phyloP scores from a whole-genome alignment of 2,113 vertebrate species.

The Reinhardtius hippoglossoides region DNA sequence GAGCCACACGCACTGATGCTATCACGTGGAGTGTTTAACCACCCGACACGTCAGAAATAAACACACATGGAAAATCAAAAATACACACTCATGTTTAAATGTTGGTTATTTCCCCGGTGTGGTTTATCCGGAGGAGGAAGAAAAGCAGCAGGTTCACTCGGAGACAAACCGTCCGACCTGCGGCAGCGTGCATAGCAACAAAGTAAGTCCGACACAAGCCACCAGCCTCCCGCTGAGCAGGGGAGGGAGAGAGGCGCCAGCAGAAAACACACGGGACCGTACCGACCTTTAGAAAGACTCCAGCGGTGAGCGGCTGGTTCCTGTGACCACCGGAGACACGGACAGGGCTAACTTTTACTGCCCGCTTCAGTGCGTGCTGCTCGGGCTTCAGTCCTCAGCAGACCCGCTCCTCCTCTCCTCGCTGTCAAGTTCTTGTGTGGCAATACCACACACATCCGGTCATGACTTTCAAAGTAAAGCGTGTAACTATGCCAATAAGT shows the following conservation, averaged over 20 bases:
- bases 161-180: conserved; percentile 26
- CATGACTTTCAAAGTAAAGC: conserved; percentile 24
- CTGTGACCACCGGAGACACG: not conserved
- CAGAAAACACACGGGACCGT: not conserved
- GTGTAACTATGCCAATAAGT: too few relatives aligned
- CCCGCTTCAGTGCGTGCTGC: conserved; percentile 20
- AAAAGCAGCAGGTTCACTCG: conserved; percentile 60
- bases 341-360: conserved; percentile 19
- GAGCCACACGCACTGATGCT: not conserved
- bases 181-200: conserved; percentile 71
- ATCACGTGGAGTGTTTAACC: conserved; percentile 30
- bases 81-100: not conserved
- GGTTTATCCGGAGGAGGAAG: conserved; percentile 13
- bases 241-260: not conserved
- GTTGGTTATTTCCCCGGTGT: not conserved
- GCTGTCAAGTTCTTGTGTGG: not conserved
- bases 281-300: conserved; percentile 49
- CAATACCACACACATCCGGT: conserved; percentile 32
- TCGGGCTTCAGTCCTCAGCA: conserved; percentile 7
- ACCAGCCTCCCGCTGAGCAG: conserved; percentile 36
- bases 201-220: conserved; percentile 64
- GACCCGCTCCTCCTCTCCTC: conserved; percentile 48
- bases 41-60: not conserved
- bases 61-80: not conserved
- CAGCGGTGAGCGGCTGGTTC: not conserved